A percentile compares a stretch with the other conserved stretches of the same genome.
Evolutionary conservation across 2,888 invertebrate genomes (phyloP).

Genomic region (Acronicta aceris): DNA sequence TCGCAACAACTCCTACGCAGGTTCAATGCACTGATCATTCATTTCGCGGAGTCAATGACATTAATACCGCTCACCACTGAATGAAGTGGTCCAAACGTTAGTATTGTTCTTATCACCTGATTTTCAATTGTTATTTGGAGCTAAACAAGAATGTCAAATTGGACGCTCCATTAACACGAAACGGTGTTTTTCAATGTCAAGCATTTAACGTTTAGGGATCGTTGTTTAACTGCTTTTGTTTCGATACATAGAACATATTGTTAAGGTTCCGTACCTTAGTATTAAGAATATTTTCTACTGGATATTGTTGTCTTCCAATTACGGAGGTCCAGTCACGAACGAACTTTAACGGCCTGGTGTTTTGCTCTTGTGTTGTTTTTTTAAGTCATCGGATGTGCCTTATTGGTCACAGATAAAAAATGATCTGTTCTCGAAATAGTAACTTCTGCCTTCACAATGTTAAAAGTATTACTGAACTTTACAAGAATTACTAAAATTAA

Average conservation of each 20-base stretch:
- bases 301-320: too few relatives aligned
- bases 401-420: too few relatives aligned
- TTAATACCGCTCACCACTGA: conserved; percentile 24
- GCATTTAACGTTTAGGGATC: conserved; percentile 2
- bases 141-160: conserved; percentile 28
- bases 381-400: too few relatives aligned
- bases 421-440: too few relatives aligned
- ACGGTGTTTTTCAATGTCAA: conserved; percentile 17
- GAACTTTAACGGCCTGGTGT: too few relatives aligned
- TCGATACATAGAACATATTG: not conserved
- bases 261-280: too few relatives aligned
- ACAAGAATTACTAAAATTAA: too few relatives aligned
- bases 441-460: too few relatives aligned
- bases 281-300: too few relatives aligned
- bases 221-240: conserved; percentile 4
- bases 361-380: too few relatives aligned
- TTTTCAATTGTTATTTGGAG: conserved; percentile 16
- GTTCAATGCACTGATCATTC: conserved; percentile 48
- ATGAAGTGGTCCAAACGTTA: conserved; percentile 20
- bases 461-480: too few relatives aligned
- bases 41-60: conserved; percentile 53
- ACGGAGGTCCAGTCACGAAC: too few relatives aligned
- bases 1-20: conserved; percentile 46
- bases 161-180: conserved; percentile 10
- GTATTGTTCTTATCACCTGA: conserved; percentile 27